Conservation (phyloP, 2,113 vertebrate species). For the Clarias batrachus region DNA sequence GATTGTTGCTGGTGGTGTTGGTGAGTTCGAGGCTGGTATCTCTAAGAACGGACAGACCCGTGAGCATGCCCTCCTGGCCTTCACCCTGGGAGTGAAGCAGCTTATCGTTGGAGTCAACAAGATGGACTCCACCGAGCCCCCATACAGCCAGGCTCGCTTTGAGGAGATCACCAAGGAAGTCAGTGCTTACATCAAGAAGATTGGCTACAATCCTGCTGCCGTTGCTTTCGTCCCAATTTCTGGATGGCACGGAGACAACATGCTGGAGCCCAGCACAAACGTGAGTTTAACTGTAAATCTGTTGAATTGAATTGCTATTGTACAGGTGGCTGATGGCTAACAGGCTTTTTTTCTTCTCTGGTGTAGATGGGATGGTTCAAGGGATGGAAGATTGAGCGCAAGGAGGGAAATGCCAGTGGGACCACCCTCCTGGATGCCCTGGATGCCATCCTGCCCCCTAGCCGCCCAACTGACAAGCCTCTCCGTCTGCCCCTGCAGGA, state of each 20-base stretch:
- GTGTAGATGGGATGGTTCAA: constrained; percentile 75
- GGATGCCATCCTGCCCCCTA: constrained; percentile 72
- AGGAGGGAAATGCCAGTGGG: constrained; percentile 69
- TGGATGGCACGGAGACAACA: constrained; percentile 71
- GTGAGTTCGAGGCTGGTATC: constrained; percentile 81
- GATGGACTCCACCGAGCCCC: constrained; percentile 69
- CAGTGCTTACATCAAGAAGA: constrained; percentile 70
- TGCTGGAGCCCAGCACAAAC: constrained; percentile 65
- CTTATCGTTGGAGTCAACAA: constrained; percentile 69
- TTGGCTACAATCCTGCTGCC: constrained; percentile 66
- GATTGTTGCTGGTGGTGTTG: constrained; percentile 76
- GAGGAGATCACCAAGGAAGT: constrained; percentile 70
- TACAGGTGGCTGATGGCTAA: neutral
- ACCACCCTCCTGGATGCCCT: constrained; percentile 73
- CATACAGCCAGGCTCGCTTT: constrained; percentile 64
- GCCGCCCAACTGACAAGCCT: constrained; percentile 72
- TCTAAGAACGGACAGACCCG: constrained; percentile 82
- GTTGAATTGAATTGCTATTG: neutral
- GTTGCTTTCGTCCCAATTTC: constrained; percentile 70
- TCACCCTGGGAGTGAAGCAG: constrained; percentile 76
- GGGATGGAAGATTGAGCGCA: constrained; percentile 77
- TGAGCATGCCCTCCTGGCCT: constrained; percentile 79
- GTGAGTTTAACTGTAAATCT: constrained; percentile 42
- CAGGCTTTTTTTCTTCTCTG: neutral
- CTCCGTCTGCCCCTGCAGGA: constrained; percentile 78